These are phyloP conservation scores for Pterocles orientalis DNA, from an alignment of 2,113 vertebrate genomes.

Conservation along the genomic window DNA sequence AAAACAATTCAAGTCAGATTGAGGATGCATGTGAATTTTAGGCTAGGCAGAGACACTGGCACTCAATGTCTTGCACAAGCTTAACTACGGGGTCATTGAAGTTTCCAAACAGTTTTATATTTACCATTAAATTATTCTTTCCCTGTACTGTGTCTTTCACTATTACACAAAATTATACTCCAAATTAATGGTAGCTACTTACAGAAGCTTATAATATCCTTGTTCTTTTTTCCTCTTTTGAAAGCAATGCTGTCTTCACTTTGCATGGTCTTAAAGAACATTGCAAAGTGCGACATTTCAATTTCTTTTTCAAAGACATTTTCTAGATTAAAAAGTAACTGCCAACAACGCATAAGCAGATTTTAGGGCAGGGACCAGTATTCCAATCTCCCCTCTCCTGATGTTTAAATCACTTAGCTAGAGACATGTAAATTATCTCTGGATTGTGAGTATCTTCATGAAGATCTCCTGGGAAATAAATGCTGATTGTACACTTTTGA, in stretches of 20 bases:
- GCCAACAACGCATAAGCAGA: background rate
- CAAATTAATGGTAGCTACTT: background rate
- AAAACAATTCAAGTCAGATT: background rate
- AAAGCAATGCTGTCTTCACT: background rate
- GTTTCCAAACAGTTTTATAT: background rate
- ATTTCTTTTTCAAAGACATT: slow-evolving; percentile 54
- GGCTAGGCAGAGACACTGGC: background rate
- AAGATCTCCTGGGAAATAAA: background rate
- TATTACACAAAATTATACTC: background rate
- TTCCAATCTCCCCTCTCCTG: background rate
- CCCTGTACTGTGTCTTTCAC: background rate
- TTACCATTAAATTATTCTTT: background rate
- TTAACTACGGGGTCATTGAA: background rate
- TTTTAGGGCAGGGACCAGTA: background rate
- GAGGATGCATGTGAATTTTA: background rate
- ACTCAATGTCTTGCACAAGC: background rate
- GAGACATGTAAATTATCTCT: slow-evolving; percentile 41
- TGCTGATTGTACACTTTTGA: background rate
- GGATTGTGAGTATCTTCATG: background rate
- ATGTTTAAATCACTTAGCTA: background rate
- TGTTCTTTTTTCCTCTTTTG: background rate
- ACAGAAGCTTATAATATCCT: background rate
- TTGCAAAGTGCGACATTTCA: background rate
- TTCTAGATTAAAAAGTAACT: slow-evolving; percentile 12
- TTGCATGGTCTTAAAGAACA: background rate